Base-by-base conservation (phyloP, 2,888 invertebrate genomes). In the Neuroscelio doddi region DNA sequence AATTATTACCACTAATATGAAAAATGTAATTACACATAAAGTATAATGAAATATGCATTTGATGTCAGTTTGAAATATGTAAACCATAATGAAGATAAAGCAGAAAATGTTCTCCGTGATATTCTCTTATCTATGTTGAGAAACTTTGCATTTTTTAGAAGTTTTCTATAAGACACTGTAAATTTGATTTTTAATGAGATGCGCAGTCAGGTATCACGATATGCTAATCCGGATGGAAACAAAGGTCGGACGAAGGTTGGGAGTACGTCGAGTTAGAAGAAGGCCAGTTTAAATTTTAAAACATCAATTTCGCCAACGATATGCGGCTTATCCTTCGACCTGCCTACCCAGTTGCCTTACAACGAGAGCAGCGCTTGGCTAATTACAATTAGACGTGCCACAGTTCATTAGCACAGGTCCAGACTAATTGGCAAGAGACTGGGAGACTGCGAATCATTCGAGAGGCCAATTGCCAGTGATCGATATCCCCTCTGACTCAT, bases 361-460 rank as follows among this genome's bases (percentile, higher is more conserved):
- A 50, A 46, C 52, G 32, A 55, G 41, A 38, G 52, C 12, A 41
- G 34, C 34, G 52, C 42, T 34, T 36, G 53, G 57, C 57, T 74
- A 71, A 72, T 74, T 72, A 70, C 69, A 74, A 72, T 72, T 72
- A 72, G 68, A 57, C 56, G 70, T 42, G 69, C 58, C 67, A 59
- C 66, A 72, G 71, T 74, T 74, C 74, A 74, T 74, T 71, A 72
- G 70, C 44, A 58, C 36, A 34, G 38, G 59, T 66, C 56, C 66
- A 62, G 62, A 56, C 65, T 70, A 72, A 74, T 72, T 74, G 72
- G 64, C 64, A 21, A 55, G 64, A 67, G 68, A 63, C 63, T 52
- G 46, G 44, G 63, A 29, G 57, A 57, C 52, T 57, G 57, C 53
- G 52, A 70, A 73, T 69, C 66, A 69, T 67, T 65, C 68, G 36